Evolutionary conservation across 2,113 vertebrate genomes (phyloP).

Genomic region (Petrocephalus zakoni): DNA sequence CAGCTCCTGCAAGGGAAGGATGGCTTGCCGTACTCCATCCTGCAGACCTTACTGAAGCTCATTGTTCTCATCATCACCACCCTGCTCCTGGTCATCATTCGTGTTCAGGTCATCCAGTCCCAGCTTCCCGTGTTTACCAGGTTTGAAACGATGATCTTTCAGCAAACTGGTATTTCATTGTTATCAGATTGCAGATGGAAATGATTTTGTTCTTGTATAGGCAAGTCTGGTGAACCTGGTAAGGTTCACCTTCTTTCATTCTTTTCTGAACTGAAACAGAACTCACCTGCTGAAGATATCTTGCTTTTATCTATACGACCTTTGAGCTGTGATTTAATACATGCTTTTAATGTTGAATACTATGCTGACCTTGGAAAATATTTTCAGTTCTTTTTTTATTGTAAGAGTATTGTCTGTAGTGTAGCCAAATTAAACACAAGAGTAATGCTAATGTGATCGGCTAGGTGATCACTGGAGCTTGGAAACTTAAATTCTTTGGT

Average conservation of each 20-base stretch:
- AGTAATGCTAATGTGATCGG: neutral
- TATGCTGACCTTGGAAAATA: neutral
- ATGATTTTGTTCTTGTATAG: neutral
- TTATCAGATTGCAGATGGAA: neutral
- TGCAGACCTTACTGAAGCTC: constrained; percentile 87
- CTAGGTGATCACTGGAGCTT: neutral
- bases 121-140: constrained; percentile 97
- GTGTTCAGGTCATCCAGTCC: constrained; percentile 96
- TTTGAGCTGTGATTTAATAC: neutral
- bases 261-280: neutral
- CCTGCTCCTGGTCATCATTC: constrained; percentile 84
- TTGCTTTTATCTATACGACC: neutral
- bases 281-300: neutral
- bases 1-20: constrained; percentile 83
- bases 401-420: neutral
- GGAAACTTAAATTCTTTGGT: neutral
- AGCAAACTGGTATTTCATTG: neutral
- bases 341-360: neutral
- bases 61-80: constrained; percentile 94
- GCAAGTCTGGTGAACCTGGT: neutral
- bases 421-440: neutral
- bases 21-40: constrained; percentile 79
- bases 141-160: constrained; percentile 46
- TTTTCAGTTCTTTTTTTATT: neutral
- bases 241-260: neutral